phyloP scores from a whole-genome alignment of 2,113 vertebrate genomes.

The Xenotilapia longispinis region DNA sequence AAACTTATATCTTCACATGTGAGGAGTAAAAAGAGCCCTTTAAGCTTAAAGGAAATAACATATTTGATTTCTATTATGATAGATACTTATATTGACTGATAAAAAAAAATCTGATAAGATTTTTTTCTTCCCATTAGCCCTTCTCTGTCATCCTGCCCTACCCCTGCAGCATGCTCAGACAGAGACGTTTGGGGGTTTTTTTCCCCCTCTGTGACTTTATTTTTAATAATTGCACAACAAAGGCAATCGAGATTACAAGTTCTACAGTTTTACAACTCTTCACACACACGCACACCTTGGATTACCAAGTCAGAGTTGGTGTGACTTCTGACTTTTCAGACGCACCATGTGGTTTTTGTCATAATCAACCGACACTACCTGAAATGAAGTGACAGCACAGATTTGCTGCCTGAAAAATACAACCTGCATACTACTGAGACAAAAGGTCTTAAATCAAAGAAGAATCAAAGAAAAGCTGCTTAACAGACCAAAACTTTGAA shows the following conservation, averaged over 20 bases:
- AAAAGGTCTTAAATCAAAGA: not conserved
- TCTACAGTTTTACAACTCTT: not conserved
- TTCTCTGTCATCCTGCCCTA: not conserved
- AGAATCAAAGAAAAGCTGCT: not conserved
- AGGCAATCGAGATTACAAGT: not conserved
- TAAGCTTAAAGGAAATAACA: not conserved
- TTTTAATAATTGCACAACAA: not conserved
- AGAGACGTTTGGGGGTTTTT: accelerated
- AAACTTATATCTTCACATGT: not conserved
- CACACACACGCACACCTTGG: not conserved
- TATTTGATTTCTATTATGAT: not conserved
- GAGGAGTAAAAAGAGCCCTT: not conserved
- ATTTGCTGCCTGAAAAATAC: not conserved
- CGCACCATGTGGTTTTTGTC: not conserved
- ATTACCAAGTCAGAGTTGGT: not conserved
- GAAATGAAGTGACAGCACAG: not conserved
- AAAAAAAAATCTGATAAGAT: not conserved
- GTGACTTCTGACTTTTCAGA: not conserved
- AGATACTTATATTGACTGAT: not conserved
- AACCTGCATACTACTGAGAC: not conserved
- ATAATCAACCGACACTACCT: not conserved
- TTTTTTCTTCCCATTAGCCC: not conserved
- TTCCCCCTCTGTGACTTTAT: not conserved
- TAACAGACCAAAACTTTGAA: not conserved
- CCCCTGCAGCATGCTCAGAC: not conserved